Conservation (phyloP, 53 echinoderm and acorn worm genomes). For the Patiria pectinifera region DNA sequence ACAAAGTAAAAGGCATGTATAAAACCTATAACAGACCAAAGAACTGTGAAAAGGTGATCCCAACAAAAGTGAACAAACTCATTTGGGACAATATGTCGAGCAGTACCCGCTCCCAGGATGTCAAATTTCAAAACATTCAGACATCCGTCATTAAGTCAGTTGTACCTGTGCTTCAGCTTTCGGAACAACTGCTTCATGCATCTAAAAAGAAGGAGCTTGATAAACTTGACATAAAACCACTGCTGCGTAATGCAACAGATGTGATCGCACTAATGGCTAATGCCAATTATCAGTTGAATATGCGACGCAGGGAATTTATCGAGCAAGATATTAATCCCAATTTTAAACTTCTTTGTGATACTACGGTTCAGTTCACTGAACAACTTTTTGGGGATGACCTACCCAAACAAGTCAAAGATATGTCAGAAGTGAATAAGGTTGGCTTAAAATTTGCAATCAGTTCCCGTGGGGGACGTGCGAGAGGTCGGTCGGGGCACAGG, state of each 20-base stretch:
- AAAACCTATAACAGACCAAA: neutral
- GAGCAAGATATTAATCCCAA: constrained; percentile 44
- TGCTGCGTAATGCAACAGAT: constrained; percentile 28
- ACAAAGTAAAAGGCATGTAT: constrained; percentile 3
- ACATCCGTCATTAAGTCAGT: neutral
- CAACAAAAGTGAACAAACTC: neutral
- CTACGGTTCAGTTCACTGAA: constrained; percentile 33
- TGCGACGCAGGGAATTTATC: neutral
- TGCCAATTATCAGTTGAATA: neutral
- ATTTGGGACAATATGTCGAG: neutral
- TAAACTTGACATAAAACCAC: constrained; percentile 18
- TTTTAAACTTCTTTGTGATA: constrained; percentile 37
- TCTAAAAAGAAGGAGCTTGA: constrained; percentile 37
- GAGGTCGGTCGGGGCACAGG: constrained; percentile 8
- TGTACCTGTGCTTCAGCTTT: constrained; percentile 5
- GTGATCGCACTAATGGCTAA: constrained; percentile 34
- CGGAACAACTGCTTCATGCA: neutral
- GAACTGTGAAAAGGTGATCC: constrained; percentile 8
- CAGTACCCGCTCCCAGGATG: constrained; percentile 18
- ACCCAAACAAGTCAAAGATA: constrained; percentile 46
- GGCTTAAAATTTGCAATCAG: neutral
- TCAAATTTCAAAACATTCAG: constrained; percentile 16
- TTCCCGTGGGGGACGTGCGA: neutral
- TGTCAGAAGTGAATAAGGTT: constrained; percentile 40
- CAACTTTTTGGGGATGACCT: constrained; percentile 64